These are phyloP conservation scores for Galaxea fascicularis DNA, from an alignment of 92 coral and sea anemone genomes.

Conservation along the genomic window DNA sequence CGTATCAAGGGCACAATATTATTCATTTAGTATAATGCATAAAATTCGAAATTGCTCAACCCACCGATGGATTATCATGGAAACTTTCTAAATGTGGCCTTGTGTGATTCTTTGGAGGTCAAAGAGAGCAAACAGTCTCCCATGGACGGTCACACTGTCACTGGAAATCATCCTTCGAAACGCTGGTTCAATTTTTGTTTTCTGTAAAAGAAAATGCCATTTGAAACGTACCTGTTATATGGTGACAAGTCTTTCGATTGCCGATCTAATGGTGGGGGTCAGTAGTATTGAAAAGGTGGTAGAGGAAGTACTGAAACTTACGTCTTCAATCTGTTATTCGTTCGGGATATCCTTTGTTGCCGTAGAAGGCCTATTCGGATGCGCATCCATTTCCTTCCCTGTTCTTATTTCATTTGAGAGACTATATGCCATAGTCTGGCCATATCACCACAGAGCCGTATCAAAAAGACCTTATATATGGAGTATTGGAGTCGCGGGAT, in stretches of 20 bases:
- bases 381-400: conserved; percentile 55
- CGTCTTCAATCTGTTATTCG: conserved; percentile 33
- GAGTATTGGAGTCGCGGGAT: neutral
- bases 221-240: conserved; percentile 48
- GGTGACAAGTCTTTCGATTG: conserved; percentile 56
- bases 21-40: too few species aligned
- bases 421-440: conserved; percentile 45
- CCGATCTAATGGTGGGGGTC: conserved; percentile 62
- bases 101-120: too few species aligned
- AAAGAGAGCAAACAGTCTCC: too few species aligned
- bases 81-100: too few species aligned
- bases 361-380: conserved; percentile 41
- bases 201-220: conserved; percentile 33
- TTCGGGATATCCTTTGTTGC: conserved; percentile 18
- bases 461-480: neutral
- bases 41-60: too few species aligned
- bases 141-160: conserved; percentile 58
- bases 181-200: conserved; percentile 47
- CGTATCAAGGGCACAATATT: too few species aligned
- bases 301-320: neutral
- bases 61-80: too few species aligned
- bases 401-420: conserved; percentile 65
- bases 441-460: neutral
- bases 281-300: neutral
- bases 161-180: conserved; percentile 62